Base-by-base conservation (phyloP, 2,797 vertebrate species). In the Hydrophis major region DNA sequence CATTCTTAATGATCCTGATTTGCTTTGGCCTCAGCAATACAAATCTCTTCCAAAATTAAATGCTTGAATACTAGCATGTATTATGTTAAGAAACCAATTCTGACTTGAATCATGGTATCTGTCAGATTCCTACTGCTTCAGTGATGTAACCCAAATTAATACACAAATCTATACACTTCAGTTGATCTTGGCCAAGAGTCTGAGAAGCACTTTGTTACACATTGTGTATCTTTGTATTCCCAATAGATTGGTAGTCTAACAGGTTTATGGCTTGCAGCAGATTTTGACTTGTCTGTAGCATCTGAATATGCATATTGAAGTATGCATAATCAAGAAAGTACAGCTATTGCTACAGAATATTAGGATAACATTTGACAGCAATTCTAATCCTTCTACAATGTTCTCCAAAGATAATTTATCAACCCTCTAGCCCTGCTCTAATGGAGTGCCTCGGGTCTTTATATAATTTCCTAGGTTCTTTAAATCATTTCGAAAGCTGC, bases 91-190 rank as follows among this genome's bases (percentile, higher is more conserved):
- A 90, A 6, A 2, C 78, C 89, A 93, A 86, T 16, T 91, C 25
- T 93, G 16, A 47, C 55, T 57, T 94, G 20, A 57, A 2, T 92
- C 94, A 93, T 94, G 32, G 83, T 42, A 89, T 37, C 13, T 11
- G 56, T 22, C 18, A 63, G 57, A 28, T 25, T 92, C 69, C 83
- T 47, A 86, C 20, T n/a, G 92, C 89, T 92, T 95, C 55, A 94
- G 59, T 92, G 93, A 93, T 13, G 57, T 7, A 57, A 94, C 22
- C 2, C 89, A 92, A 95, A 95, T 50, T 88, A 78, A 93, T 61
- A n/a, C 2, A 7, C 2, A 88, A 74, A 88, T 74, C 28, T 32
- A 92, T 88, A 74, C 27, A 56, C 87, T 28, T 12, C 4, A 6
- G 47, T 88, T 92, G 66, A 78, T 83, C 78, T 83, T 47, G 78